Conservation (phyloP, 1,140 invertebrate genomes). For the Panulirus ornatus region DNA sequence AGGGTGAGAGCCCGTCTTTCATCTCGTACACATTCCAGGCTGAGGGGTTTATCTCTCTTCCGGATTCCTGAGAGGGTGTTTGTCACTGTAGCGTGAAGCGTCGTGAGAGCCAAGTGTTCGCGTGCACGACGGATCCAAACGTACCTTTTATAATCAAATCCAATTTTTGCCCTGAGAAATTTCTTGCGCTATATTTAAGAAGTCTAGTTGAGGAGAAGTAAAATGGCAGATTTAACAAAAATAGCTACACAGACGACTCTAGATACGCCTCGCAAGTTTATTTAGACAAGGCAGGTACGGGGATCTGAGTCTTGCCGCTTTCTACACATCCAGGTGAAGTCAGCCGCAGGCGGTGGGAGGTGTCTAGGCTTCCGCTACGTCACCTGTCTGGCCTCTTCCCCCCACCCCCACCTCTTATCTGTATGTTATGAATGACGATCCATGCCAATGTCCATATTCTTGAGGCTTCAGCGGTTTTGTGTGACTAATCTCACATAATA, state of each 20-base stretch:
- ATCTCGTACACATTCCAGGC: slow-evolving; percentile 35
- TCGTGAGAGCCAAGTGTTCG: not conserved
- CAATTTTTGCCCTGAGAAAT: too few species aligned
- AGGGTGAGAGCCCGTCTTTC: slow-evolving; percentile 24
- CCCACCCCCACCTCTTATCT: too few species aligned
- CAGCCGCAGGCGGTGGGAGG: not conserved
- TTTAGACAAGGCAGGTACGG: not conserved
- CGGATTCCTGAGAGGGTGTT: slow-evolving; percentile 43
- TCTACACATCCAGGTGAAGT: slow-evolving; percentile 61
- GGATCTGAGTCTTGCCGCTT: slow-evolving; percentile 36
- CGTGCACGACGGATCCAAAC: too few species aligned
- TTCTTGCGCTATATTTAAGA: too few species aligned
- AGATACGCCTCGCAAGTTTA: too few species aligned
- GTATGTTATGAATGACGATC: not conserved
- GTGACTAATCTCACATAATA: slow-evolving; percentile 26
- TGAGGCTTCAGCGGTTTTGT: slow-evolving; percentile 13
- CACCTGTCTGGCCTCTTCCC: not conserved
- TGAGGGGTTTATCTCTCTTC: slow-evolving; percentile 36
- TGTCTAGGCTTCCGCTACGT: not conserved
- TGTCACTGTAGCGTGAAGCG: slow-evolving; percentile 1
- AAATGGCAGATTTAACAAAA: too few species aligned
- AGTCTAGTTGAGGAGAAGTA: too few species aligned
- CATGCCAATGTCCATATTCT: not conserved
- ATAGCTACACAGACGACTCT: too few species aligned
- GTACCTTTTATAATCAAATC: too few species aligned